Percentiles rank a stretch among this genome's conserved stretches.
These are phyloP conservation scores for Tupaia chinensis DNA, from an alignment of 2,113 vertebrate genomes.

Conservation along the genomic window DNA sequence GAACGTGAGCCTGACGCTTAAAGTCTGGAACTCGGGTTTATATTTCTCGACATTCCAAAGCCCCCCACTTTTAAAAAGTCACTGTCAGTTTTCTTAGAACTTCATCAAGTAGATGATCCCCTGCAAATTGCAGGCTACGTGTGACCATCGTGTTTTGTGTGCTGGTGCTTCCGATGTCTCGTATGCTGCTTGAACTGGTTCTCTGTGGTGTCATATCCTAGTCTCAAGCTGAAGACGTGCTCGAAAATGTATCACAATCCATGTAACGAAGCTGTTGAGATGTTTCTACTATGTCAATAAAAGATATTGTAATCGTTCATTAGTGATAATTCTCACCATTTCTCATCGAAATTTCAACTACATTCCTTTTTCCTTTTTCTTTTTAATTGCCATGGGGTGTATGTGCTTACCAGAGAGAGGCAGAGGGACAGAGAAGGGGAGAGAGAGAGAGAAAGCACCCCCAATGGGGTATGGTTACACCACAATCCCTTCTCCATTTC, in stretches of 20 bases:
- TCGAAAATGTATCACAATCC: not conserved
- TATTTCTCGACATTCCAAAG: not conserved
- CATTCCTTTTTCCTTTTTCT: not conserved
- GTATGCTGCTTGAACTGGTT: not conserved
- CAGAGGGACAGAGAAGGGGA: too few species aligned
- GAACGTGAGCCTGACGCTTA: not conserved
- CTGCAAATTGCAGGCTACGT: not conserved
- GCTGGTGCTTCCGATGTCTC: accelerated
- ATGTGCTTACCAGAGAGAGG: too few species aligned
- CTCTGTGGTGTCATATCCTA: not conserved
- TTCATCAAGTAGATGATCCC: not conserved
- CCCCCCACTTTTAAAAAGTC: not conserved
- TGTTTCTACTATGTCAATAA: constrained; percentile 46
- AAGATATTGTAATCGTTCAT: not conserved
- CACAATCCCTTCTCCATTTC: too few species aligned
- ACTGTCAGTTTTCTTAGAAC: accelerated
- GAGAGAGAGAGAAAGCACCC: too few species aligned
- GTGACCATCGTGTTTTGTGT: not conserved
- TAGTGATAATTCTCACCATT: not conserved
- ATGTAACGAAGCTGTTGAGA: not conserved
- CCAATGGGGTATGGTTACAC: too few species aligned
- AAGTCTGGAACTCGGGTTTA: not conserved
- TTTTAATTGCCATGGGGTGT: not conserved
- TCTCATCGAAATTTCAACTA: not conserved
- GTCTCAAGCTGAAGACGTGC: not conserved